phyloP scores from a whole-genome alignment of 2,888 invertebrate genomes.

The Ectemnius continuus region DNA sequence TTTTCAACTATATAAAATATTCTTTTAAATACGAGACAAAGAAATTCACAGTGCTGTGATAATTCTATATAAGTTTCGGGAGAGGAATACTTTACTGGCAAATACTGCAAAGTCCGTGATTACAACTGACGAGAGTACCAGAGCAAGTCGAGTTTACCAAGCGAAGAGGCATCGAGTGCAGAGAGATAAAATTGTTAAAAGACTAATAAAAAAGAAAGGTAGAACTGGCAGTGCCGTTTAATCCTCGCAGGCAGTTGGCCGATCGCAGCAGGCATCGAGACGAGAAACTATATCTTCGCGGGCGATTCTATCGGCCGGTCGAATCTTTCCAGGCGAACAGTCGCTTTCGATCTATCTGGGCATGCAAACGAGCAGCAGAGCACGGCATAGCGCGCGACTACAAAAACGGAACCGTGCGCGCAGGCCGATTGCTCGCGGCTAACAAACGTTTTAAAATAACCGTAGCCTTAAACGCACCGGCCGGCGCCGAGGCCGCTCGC shows the following conservation, averaged over 20 bases:
- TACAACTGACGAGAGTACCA: too few species aligned
- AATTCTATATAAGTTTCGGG: too few species aligned
- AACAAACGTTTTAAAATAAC: constrained; percentile 49
- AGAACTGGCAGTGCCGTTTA: too few species aligned
- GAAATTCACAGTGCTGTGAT: too few species aligned
- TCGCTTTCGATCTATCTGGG: constrained; percentile 56
- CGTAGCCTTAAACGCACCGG: constrained; percentile 25
- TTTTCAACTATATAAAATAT: not conserved
- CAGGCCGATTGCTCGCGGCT: constrained; percentile 30
- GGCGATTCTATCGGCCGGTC: constrained; percentile 51
- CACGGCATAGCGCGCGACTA: constrained; percentile 12
- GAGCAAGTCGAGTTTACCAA: too few species aligned
- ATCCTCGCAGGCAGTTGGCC: constrained; percentile 11
- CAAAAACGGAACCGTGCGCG: constrained; percentile 11
- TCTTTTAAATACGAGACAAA: not conserved
- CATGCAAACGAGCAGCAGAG: constrained; percentile 40
- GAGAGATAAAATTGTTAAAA: too few species aligned
- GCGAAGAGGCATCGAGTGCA: too few species aligned
- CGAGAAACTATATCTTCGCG: constrained; percentile 57
- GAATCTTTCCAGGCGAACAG: constrained; percentile 61
- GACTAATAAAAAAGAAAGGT: too few species aligned
- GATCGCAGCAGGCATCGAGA: constrained; percentile 44
- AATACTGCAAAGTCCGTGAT: too few species aligned
- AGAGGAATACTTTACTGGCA: too few species aligned
- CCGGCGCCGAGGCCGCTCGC: constrained; percentile 14